Evolutionary conservation across 35 echinoderm and acorn worm genomes (phyloP), one percentile per base, ranked within the genome.

Genomic region (Diadema setosum): DNA sequence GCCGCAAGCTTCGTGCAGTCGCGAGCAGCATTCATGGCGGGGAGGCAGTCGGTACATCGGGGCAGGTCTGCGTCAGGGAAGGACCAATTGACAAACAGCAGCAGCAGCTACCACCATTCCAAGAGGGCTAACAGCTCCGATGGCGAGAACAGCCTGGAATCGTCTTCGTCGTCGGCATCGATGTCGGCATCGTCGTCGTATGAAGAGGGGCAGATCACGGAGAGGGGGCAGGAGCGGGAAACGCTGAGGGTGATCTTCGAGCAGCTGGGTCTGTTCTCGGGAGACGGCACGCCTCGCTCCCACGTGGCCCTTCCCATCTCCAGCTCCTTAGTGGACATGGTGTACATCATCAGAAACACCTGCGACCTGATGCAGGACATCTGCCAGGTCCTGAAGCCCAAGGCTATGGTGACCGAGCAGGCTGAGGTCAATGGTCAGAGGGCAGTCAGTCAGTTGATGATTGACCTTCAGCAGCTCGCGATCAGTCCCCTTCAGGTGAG

Each of bases 361-460:
- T 78, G 73, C 44, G 44, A 36, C 24, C 73, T 78, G 73, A 78
- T 78, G 73, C 30, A 78, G 29, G 73, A 78, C 25, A 78, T 78
- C 7, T 78, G 73, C 73, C 24, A 21, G 9, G 73, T 78, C 3
- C 39, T 78, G 73, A 78, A 78, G 44, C 73, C 73, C 18, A n/a
- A 52, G 48, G 40, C 24, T 14, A 39, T 78, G 73, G 39, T 41
- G 9, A 41, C 11, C 14, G 40, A 39, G 73, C 0, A 35, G 3
- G 73, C 29, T 35, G 37, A 25, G 25, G 73, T 41, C 40, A n/a
- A 78, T 7, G 29, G 24, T 26, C 73, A 78, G 23, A 26, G 37
- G 15, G 9, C 48, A 52, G n/a, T 9, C 9, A n/a, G 40, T 17
- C 73, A 35, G n/a, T 4, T 78, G 35, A 36, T 23, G 2, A 17